phyloP scores from a whole-genome alignment of 23 tunicate species.

The Halocynthia aurantium region DNA sequence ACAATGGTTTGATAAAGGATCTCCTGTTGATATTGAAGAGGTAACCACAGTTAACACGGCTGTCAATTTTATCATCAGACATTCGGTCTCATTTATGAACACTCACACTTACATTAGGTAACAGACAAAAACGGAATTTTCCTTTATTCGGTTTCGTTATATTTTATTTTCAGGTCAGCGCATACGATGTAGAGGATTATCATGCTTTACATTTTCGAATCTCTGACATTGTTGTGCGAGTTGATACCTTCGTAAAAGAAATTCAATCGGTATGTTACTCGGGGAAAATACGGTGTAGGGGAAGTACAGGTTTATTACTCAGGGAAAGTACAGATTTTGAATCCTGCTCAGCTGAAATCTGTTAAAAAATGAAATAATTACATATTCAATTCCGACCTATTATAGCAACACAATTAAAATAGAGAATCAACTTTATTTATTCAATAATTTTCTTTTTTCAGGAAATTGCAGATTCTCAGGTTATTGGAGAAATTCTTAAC shows the following conservation, averaged over 20 bases:
- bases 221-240: constrained; percentile 45
- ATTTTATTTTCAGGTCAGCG: constrained; percentile 37
- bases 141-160: not conserved
- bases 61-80: too few relatives aligned
- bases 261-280: too few relatives aligned
- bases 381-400: not conserved
- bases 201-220: constrained; percentile 33
- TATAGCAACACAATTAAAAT: not conserved
- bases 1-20: constrained; percentile 44
- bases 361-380: too few relatives aligned
- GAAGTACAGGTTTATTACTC: too few relatives aligned
- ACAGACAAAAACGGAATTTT: too few relatives aligned
- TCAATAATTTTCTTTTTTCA: not conserved
- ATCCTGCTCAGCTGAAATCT: too few relatives aligned
- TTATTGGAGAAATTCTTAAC: constrained; percentile 45
- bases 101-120: too few relatives aligned
- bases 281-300: too few relatives aligned
- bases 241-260: not conserved
- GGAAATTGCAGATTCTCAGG: not conserved
- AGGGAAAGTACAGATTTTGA: too few relatives aligned
- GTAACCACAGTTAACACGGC: not conserved
- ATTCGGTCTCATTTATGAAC: too few relatives aligned
- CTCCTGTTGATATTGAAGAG: constrained; percentile 7
- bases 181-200: constrained; percentile 43
- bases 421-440: too few relatives aligned